Evolutionary conservation across 2,888 invertebrate genomes (phyloP).

Genomic region (Nomada flava): DNA sequence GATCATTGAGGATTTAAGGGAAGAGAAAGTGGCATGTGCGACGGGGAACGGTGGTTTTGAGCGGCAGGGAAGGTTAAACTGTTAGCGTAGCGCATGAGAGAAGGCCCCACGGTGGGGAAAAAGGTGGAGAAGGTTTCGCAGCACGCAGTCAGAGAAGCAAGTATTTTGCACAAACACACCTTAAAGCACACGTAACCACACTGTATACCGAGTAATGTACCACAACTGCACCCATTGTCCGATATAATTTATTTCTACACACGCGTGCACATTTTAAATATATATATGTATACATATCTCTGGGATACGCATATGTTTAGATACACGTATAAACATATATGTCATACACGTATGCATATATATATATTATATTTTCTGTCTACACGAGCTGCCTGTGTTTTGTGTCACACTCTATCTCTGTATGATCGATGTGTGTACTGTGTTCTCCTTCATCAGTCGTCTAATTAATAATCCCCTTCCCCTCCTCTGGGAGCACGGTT

Average conservation of each 20-base stretch:
- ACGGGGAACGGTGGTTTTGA: slow-evolving; percentile 9
- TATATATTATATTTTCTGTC: slow-evolving; percentile 15
- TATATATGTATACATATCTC: background rate
- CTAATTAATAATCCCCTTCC: slow-evolving; percentile 60
- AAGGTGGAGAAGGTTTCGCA: slow-evolving; percentile 30
- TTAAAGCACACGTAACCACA: slow-evolving; percentile 7
- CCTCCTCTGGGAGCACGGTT: slow-evolving; percentile 56
- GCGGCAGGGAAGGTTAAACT: slow-evolving; percentile 16
- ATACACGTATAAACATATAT: background rate
- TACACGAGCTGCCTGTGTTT: slow-evolving; percentile 18
- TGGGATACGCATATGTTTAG: background rate
- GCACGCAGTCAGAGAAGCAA: slow-evolving; percentile 56
- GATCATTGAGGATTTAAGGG: too few species aligned
- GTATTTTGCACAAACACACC: slow-evolving; percentile 41
- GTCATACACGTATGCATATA: background rate
- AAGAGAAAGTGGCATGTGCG: slow-evolving; percentile 31
- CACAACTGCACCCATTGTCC: slow-evolving; percentile 34
- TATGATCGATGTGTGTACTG: slow-evolving; percentile 38
- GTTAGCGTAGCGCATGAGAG: slow-evolving; percentile 32
- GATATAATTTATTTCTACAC: slow-evolving; percentile 11
- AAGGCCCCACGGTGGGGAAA: slow-evolving; percentile 31
- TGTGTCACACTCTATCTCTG: slow-evolving; percentile 20
- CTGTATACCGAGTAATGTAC: slow-evolving; percentile 15
- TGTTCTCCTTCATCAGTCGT: slow-evolving; percentile 27
- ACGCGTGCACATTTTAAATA: background rate